Base-by-base conservation (phyloP, 2,797 vertebrate species). In the Helarctos malayanus region DNA sequence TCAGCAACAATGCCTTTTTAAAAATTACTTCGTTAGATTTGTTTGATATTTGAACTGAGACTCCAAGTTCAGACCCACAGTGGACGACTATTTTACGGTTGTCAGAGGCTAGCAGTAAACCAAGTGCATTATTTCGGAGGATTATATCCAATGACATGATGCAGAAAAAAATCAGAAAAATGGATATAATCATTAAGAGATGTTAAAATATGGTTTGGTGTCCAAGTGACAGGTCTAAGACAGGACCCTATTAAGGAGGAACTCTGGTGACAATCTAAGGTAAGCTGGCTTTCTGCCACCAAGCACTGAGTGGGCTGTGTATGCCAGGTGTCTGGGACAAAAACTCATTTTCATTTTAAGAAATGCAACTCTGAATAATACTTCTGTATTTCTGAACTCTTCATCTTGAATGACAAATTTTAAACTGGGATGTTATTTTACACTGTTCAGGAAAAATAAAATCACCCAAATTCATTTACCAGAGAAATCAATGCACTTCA, bases 1-100 rank as follows among this genome's bases (percentile, higher is more conserved):
- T 88, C 15, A 49, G 38, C 18, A 82, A 81, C n/a, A n/a, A 38
- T 19, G 45, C 59, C 16, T 52, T 49, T 16, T 4, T 78, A 49
- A 8, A 38, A 38, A 69, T 61, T 45, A 52, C 65, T 75, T 86
- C 78, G 45, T 56, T 80, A 98, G 98, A 96, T 98, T 99, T 97
- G 95, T 98, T 97, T 32, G 97, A 98, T 97, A 82, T 97, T 97
- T 97, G 97, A 98, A 97, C 89, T 7, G 21, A 90, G 97, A 91
- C 94, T 97, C 94, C 91, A 95, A 98, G 97, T 97, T 96, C 97
- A 98, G 97, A 98, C 97, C 95, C 95, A 94, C 89, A 86, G 96
- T 35, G 97, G 95, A 98, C 96, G 38, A 79, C 35, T 97, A 89
- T 86, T 97, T 97, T 81, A 94, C 69, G 57, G 56, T 93, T 97